Percentiles rank a stretch among this genome's conserved stretches.
Conservation (phyloP, 2,113 vertebrate species). For the Crotophaga sulcirostris region DNA sequence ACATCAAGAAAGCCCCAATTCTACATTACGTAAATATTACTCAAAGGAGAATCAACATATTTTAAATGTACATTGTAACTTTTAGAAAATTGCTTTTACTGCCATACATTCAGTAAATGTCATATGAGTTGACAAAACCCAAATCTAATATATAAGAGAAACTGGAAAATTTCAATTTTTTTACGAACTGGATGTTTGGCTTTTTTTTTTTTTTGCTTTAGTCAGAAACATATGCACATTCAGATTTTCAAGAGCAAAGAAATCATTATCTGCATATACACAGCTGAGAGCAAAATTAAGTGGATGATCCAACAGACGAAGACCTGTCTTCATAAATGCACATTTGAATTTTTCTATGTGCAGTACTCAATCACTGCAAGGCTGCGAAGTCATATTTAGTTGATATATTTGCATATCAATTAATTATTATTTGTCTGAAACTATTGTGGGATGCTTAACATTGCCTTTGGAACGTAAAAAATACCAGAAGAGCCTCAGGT, state of each 20-base stretch:
- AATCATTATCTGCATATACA: not conserved
- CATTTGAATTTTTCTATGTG: not conserved
- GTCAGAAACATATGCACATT: not conserved
- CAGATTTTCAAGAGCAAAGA: not conserved
- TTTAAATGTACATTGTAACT: not conserved
- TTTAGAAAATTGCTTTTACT: not conserved
- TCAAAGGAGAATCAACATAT: not conserved
- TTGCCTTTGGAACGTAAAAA: not conserved
- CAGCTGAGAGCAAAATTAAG: slow-evolving; percentile 20
- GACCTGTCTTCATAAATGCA: not conserved
- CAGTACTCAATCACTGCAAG: not conserved
- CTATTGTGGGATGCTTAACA: not conserved
- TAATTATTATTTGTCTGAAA: not conserved
- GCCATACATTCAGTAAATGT: not conserved
- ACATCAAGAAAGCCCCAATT: not conserved
- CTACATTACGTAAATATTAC: not conserved
- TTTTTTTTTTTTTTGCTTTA: too few species aligned
- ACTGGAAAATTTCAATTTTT: too few species aligned
- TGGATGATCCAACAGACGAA: not conserved
- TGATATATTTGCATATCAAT: slow-evolving; percentile 15
- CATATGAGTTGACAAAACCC: not conserved
- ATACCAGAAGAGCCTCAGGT: not conserved
- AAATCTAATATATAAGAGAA: not conserved
- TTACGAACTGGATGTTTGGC: too few species aligned
- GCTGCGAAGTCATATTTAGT: not conserved